A percentile compares a stretch with the other conserved stretches of the same genome.
phyloP scores from a whole-genome alignment of 2,797 vertebrate genomes.

The Tachyglossus aculeatus region DNA sequence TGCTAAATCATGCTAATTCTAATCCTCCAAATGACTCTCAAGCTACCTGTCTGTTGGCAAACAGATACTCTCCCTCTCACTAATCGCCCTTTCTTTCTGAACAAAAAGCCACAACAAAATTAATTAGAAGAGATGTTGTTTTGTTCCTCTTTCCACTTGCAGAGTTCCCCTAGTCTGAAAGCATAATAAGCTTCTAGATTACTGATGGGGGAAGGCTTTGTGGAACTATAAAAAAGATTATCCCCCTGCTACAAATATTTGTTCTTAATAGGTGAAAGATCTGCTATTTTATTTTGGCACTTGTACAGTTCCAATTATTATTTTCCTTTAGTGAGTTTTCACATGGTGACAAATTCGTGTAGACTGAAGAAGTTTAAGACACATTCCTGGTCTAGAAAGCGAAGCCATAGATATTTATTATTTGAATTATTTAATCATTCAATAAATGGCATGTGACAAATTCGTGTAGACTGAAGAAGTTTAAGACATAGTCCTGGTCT shows the following conservation, averaged over 20 bases:
- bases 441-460: no score
- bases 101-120: not conserved
- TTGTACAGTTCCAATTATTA: not conserved
- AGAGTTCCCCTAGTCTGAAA: not conserved
- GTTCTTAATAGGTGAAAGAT: no score
- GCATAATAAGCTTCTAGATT: not conserved
- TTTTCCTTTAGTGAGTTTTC: not conserved
- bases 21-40: no score
- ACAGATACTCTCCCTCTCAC: not conserved
- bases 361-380: no score
- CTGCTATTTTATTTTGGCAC: not conserved
- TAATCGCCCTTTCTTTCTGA: not conserved
- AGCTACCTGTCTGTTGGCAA: no score
- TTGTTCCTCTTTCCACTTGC: not conserved
- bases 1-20: no score
- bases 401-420: no score
- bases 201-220: not conserved
- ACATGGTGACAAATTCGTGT: not conserved
- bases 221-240: not conserved
- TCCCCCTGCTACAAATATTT: not conserved
- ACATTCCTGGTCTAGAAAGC: no score
- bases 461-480: not conserved
- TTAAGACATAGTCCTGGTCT: no score
- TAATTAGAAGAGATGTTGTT: not conserved
- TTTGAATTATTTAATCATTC: no score